Base-by-base conservation (phyloP, 2,113 vertebrate genomes). In the Psilopsiagon aurifrons region DNA sequence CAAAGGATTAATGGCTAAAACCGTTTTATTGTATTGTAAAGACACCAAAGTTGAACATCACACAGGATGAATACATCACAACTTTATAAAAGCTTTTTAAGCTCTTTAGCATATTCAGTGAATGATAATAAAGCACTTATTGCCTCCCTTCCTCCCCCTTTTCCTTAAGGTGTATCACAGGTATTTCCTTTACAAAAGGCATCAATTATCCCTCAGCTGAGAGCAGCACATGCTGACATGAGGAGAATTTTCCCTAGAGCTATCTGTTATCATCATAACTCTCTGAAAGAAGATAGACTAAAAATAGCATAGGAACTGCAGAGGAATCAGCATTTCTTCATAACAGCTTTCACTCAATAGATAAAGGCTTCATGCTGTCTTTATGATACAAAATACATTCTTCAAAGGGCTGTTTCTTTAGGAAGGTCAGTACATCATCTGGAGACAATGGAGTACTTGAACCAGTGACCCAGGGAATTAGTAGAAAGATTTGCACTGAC, bases 171-270 rank as follows among this genome's bases (percentile, higher is more conserved):
- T 86, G 79, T 44, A 82, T 71, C 83, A 44, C 68, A 85, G 62
- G 46, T 59, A 71, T 66, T 92, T 97, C 97, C 96, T 97, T 97
- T 96, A 97, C 97, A 96, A 97, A 97, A 97, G 97, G 97, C 94
- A 96, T 44, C 76, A 66, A 39, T 92, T 90, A 63, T 68, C 93
- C 93, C 96, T 92, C 95, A 54, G 41, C 37, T 20, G 92, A 95
- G 94, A 97, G 92, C 17, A 91, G 74, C 68, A 47, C 59, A 37
- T n/a, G 28, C 83, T 71, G 86, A 78, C 68, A 33, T 8, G 17
- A 84, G 46, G 18, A 79, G 57, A 79, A 31, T 79, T 75, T 91
- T 83, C 85, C 76, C 64, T 46, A 31, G 78, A 87, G 88, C 82
- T 86, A 27, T 77, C 84, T 54, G 64, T 91, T 94, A 67, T 60